Conservation (phyloP, 92 coral and sea anemone species). For the Isaurus tuberculatus region DNA sequence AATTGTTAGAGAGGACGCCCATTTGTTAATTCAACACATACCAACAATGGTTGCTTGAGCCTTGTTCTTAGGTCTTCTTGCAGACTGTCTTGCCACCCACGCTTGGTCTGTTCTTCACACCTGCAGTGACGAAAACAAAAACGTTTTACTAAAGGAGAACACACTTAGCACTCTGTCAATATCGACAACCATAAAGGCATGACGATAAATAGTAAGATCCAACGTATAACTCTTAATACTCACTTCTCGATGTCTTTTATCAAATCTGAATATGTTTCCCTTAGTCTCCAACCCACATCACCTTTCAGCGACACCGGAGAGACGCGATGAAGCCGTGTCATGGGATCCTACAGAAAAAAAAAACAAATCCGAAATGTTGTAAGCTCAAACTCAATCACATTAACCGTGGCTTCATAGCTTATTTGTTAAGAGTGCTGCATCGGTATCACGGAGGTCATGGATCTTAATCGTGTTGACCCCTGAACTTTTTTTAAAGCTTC, state of each 20-base stretch:
- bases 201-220: no score
- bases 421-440: no score
- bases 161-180: no score
- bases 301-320: constrained; percentile 95
- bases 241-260: constrained; percentile 83
- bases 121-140: constrained; percentile 44
- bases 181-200: no score
- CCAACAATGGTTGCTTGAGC: constrained; percentile 92
- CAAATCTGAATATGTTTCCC: constrained; percentile 90
- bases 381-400: no score
- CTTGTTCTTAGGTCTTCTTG: constrained; percentile 90
- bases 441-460: no score
- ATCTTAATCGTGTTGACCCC: no score
- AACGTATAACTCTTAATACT: no score
- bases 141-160: no score
- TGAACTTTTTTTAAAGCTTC: no score
- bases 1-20: neutral
- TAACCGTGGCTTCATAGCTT: no score
- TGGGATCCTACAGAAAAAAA: constrained; percentile 75
- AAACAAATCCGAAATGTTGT: neutral
- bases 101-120: constrained; percentile 81
- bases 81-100: constrained; percentile 84
- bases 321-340: constrained; percentile 88
- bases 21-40: constrained; percentile 44
- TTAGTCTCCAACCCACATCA: constrained; percentile 94